Percentiles rank a stretch among this genome's conserved stretches.
Conservation (phyloP, 2,113 vertebrate genomes). For the Cyphomyrus plagiostoma region DNA sequence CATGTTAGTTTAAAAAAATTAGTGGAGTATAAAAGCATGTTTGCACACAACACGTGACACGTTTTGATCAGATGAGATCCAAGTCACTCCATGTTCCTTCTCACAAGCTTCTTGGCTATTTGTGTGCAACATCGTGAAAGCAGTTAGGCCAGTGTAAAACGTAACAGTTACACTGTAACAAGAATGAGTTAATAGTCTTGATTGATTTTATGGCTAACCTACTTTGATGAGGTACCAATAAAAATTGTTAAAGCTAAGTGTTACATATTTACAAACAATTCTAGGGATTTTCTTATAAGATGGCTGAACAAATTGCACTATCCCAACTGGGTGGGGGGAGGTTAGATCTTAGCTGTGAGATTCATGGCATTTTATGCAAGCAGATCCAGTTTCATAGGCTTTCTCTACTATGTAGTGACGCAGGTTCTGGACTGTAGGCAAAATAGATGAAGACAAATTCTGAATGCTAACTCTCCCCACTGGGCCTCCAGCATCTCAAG, state of each 20-base stretch:
- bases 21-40: neutral
- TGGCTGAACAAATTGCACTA: slow-evolving; percentile 10
- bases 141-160: neutral
- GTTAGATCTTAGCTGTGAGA: neutral
- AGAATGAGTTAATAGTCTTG: neutral
- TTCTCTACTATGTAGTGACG: neutral
- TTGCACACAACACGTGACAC: neutral
- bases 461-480: neutral
- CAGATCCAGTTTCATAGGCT: neutral
- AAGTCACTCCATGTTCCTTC: neutral
- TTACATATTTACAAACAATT: neutral
- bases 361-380: slow-evolving; percentile 10
- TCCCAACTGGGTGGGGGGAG: neutral
- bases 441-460: neutral
- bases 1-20: slow-evolving; percentile 2
- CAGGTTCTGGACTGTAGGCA: neutral
- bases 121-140: neutral
- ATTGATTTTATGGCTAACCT: slow-evolving; percentile 10
- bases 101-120: neutral
- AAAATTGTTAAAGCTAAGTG: neutral
- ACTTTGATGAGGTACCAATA: neutral
- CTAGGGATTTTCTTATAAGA: slow-evolving; percentile 1
- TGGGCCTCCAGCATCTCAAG: neutral
- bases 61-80: neutral
- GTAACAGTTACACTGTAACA: neutral